Conservation (phyloP, 2,888 invertebrate genomes). For the Oligia strigilis region DNA sequence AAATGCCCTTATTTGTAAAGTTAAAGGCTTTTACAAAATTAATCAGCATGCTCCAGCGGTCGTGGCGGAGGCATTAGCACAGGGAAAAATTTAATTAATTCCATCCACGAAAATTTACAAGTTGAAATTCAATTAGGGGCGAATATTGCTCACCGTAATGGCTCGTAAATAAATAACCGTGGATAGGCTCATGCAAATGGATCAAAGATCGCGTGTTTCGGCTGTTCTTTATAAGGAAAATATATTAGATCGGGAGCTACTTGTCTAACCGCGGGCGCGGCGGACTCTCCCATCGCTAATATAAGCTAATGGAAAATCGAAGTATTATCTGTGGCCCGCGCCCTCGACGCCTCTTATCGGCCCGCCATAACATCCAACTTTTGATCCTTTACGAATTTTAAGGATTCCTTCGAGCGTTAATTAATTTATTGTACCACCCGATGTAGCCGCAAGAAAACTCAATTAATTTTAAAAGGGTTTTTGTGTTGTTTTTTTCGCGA, state of each 20-base stretch:
- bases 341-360: slow-evolving; percentile 68
- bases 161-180: slow-evolving; percentile 86
- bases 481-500: slow-evolving; percentile 89
- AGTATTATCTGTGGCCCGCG: slow-evolving; percentile 85
- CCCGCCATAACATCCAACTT: slow-evolving; percentile 82
- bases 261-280: slow-evolving; percentile 82
- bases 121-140: slow-evolving; percentile 86
- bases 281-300: slow-evolving; percentile 87
- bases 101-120: slow-evolving; percentile 85
- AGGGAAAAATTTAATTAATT: slow-evolving; percentile 85
- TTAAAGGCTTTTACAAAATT: slow-evolving; percentile 82
- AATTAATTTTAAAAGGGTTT: slow-evolving; percentile 91
- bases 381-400: slow-evolving; percentile 90
- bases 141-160: slow-evolving; percentile 84
- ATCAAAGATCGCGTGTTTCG: slow-evolving; percentile 89
- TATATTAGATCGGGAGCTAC: slow-evolving; percentile 85
- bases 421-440: slow-evolving; percentile 89
- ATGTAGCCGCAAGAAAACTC: slow-evolving; percentile 90
- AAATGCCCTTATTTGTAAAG: slow-evolving; percentile 77
- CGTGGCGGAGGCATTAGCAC: slow-evolving; percentile 73
- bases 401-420: slow-evolving; percentile 90
- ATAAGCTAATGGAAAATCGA: slow-evolving; percentile 90
- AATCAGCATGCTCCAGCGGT: slow-evolving; percentile 77
- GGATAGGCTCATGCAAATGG: slow-evolving; percentile 85
- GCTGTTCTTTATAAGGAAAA: slow-evolving; percentile 87